Evolutionary conservation across 2,797 vertebrate species (phyloP).

Genomic region (Catamblyrhynchus diadema): DNA sequence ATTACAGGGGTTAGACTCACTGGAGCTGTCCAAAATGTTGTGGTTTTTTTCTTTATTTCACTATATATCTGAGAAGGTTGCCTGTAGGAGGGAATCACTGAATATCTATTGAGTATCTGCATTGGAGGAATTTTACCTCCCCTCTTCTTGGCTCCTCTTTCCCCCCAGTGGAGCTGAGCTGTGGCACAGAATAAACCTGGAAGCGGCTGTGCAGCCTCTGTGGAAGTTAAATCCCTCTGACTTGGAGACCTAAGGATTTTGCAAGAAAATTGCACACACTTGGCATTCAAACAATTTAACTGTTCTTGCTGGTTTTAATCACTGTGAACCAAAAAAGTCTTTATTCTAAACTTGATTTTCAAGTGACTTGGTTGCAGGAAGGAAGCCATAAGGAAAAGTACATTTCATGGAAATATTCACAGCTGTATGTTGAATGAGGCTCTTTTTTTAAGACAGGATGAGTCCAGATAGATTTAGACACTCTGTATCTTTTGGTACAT

Average conservation of each 20-base stretch:
- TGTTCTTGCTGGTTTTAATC: neutral
- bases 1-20: neutral
- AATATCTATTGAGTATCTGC: neutral
- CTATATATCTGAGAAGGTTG: neutral
- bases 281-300: neutral
- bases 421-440: neutral
- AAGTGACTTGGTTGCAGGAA: neutral
- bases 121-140: neutral
- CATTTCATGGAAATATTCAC: neutral
- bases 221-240: constrained; percentile 7
- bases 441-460: neutral
- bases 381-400: neutral
- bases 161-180: neutral
- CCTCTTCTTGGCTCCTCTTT: neutral
- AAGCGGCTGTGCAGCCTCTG: neutral
- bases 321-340: neutral
- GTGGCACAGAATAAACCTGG: neutral
- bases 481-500: neutral
- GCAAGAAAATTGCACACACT: neutral
- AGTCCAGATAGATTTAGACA: neutral
- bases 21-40: neutral
- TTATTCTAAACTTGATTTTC: neutral
- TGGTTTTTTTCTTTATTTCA: neutral
- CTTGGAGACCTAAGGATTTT: neutral
- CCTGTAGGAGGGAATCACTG: neutral